phyloP scores from a whole-genome alignment of 1,140 invertebrate species.

The Eueides isabella region DNA sequence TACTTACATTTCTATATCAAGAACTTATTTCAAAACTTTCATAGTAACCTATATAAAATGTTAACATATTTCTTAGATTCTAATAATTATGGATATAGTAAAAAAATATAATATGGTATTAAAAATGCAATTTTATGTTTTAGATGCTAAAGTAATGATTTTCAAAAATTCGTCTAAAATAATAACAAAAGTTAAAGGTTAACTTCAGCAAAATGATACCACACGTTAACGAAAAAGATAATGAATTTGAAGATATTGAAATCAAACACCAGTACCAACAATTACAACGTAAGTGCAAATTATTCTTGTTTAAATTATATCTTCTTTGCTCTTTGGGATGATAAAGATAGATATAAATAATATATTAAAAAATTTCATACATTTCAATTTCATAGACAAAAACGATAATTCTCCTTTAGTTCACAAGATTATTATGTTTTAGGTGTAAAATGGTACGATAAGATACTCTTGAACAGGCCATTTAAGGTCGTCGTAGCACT shows the following conservation, averaged over 20 bases:
- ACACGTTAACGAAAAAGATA: conserved; percentile 21
- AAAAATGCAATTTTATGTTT: not conserved
- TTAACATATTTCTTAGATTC: no score
- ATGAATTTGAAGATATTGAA: conserved; percentile 28
- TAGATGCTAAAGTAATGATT: not conserved
- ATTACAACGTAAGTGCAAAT: conserved; percentile 20
- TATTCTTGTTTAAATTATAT: conserved; percentile 2
- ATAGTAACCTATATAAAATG: no score
- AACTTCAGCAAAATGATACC: conserved; percentile 32
- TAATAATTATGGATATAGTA: no score
- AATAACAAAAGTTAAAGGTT: not conserved
- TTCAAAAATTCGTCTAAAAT: not conserved
- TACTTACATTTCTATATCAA: no score
- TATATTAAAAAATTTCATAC: no score
- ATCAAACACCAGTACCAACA: conserved; percentile 23
- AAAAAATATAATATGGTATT: no score
- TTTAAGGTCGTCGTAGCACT: conserved; percentile 50
- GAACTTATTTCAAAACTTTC: no score
- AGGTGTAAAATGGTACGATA: conserved; percentile 60
- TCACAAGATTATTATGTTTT: not conserved
- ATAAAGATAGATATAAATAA: no score
- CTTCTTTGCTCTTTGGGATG: no score
- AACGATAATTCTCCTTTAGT: no score
- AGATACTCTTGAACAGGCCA: conserved; percentile 60
- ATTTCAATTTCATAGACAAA: no score